Base-by-base conservation (phyloP, 2,888 invertebrate genomes). In the Caenorhabditis sp. region DNA sequence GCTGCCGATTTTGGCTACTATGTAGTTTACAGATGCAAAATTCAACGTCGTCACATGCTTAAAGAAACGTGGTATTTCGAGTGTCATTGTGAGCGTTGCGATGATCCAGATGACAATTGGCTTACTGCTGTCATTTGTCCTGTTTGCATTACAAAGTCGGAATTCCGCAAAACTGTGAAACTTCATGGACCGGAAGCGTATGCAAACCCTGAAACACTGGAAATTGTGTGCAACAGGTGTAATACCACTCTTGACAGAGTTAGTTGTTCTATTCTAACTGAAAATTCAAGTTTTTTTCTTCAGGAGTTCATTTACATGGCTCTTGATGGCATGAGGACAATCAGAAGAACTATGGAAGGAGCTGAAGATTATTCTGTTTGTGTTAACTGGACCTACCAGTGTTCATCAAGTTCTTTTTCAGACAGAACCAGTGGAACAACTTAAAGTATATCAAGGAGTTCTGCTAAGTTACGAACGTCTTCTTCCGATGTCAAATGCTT, bases 1-100 rank as follows among this genome's bases (percentile, higher is more conserved):
- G 15, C 35, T 60, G 20, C 22, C 37, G 40, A 64, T 22, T 58
- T 53, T 8, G 11, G 24, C 11, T 62, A 62, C 18, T 61, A 51
- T 40, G 11, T 53, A 35, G 20, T 15, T 51, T 79, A 22, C 71
- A 85, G 85, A 26, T 81, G 84, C 15, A 72, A 78, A 77, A 85
- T 88, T 32, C 87, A 88, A 47, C 87, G 91, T 4, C 83, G 86
- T 11, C 88, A 89, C 35, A 61, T 88, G 80, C 79, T 92, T 2
- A 85, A 85, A 56, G 91, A 91, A 76, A 88, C 89, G 2, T 91
- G 90, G 91, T 91, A 89, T 68, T 91, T 91, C 70, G 80, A 88
- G 15, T 92, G 92, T 79, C 78, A 90, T 35, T 92, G 92, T 76
- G 85, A 85, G 11, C 85, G 92, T 22, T 92, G 92, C 69, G 61